Percentiles rank a stretch among this genome's conserved stretches.
Conservation (phyloP, 2,113 vertebrate genomes). For the Onychostruthus taczanowskii region DNA sequence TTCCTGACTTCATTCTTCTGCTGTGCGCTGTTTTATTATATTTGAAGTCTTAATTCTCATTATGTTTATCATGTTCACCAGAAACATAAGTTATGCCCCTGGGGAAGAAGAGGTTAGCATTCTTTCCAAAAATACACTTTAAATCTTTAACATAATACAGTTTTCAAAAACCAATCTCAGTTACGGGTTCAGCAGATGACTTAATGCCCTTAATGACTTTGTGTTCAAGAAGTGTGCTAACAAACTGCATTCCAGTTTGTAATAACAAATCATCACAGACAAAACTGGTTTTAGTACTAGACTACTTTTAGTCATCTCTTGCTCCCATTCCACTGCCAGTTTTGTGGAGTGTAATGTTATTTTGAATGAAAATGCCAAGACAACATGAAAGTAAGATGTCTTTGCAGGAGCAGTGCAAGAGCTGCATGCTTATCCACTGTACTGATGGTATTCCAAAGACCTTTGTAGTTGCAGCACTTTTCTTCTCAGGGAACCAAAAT, state of each 20-base stretch:
- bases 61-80: not conserved
- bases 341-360: not conserved
- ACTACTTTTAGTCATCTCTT: not conserved
- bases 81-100: conserved; percentile 1
- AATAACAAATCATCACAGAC: not conserved
- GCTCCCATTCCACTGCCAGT: not conserved
- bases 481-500: conserved; percentile 63
- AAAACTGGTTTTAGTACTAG: not conserved
- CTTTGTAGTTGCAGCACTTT: conserved; percentile 1
- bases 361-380: not conserved
- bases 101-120: not conserved
- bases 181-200: not conserved
- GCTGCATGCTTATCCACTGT: not conserved
- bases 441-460: conserved; percentile 42
- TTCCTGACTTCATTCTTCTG: conserved; percentile 43
- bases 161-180: not conserved
- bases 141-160: not conserved
- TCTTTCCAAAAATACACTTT: conserved; percentile 6
- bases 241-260: not conserved
- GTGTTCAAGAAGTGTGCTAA: not conserved
- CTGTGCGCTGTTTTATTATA: conserved; percentile 44
- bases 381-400: not conserved
- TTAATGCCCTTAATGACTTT: not conserved
- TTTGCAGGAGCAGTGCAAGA: not conserved
- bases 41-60: not conserved